Base-by-base conservation (phyloP, 2,113 vertebrate genomes). In the Monopterus albus region DNA sequence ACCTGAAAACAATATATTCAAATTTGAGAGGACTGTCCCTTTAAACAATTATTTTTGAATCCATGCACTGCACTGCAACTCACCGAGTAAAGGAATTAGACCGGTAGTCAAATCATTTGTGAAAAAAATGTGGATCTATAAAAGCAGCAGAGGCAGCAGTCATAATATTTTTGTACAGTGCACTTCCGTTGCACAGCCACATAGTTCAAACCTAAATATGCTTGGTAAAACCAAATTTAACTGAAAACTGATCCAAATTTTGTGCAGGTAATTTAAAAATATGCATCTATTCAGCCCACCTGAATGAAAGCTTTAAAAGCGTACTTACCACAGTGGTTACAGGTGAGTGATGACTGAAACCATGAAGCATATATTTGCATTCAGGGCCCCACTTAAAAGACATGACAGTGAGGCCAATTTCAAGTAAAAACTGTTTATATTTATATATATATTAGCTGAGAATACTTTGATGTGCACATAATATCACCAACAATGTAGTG, bases 111-210 rank as follows among this genome's bases (percentile, higher is more conserved):
- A 87, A 87, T 89, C 82, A 83, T 87, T 89, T 53, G 81, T 76
- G 79, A 79, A 72, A n/a, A n/a, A 74, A 84, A 83, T 82, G 83
- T 85, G 73, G 81, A 88, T 91, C 91, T 92, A 92, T 83, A 90
- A 88, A 82, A 90, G 90, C 89, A 92, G 87, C 85, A 90, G 86
- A 89, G 86, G 87, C 84, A 88, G 88, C 82, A 85, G 85, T 78
- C 38, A 64, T 61, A 79, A 78, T 73, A 66, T 76, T 82, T 90
- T 64, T 67, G 74, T 77, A 86, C 87, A 84, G 86, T 85, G 85
- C 76, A 83, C 79, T 83, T 87, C 72, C 56, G 60, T 81, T 80
- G 72, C 66, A 84, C 62, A 72, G 62, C 46, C 62, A 75, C 62
- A 50, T 45, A 36, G 20, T 79, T 75, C 47, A 35, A 38, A 71